phyloP scores from a whole-genome alignment of 1,140 invertebrate species.

The Antheraea pernyi region DNA sequence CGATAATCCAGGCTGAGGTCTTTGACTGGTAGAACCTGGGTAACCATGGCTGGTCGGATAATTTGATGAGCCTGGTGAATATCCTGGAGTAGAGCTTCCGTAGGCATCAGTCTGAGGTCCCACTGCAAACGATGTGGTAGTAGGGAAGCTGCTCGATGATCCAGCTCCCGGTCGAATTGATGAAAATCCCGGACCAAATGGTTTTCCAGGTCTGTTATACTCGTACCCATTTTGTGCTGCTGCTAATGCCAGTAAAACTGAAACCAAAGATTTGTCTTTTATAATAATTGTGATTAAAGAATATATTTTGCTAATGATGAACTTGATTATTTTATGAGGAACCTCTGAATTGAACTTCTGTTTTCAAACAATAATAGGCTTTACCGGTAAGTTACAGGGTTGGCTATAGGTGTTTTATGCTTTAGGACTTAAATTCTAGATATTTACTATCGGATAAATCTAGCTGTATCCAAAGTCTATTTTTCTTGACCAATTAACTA shows the following conservation, averaged over 20 bases:
- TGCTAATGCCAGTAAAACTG: constrained; percentile 59
- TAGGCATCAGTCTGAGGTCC: constrained; percentile 27
- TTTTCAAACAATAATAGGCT: too few species aligned
- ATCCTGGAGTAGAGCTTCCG: constrained; percentile 28
- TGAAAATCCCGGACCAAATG: constrained; percentile 59
- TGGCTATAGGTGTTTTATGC: too few species aligned
- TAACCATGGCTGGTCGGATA: constrained; percentile 52
- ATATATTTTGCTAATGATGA: too few species aligned
- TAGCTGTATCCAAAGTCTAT: too few species aligned
- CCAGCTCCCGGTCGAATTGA: constrained; percentile 38
- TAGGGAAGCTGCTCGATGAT: constrained; percentile 38
- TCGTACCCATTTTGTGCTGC: constrained; percentile 78
- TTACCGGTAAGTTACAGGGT: too few species aligned
- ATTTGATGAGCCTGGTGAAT: constrained; percentile 49
- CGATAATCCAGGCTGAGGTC: constrained; percentile 36
- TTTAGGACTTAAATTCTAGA: too few species aligned
- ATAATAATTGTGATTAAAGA: too few species aligned
- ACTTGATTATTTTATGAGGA: too few species aligned
- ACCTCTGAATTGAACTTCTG: too few species aligned
- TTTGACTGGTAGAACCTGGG: constrained; percentile 33
- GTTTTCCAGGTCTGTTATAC: constrained; percentile 77
- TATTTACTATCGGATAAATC: too few species aligned
- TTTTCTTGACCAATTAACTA: too few species aligned
- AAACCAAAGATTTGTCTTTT: constrained; percentile 23
- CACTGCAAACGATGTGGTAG: constrained; percentile 28